Conservation (phyloP, 2,113 vertebrate species). For the Amphilophus citrinellus region DNA sequence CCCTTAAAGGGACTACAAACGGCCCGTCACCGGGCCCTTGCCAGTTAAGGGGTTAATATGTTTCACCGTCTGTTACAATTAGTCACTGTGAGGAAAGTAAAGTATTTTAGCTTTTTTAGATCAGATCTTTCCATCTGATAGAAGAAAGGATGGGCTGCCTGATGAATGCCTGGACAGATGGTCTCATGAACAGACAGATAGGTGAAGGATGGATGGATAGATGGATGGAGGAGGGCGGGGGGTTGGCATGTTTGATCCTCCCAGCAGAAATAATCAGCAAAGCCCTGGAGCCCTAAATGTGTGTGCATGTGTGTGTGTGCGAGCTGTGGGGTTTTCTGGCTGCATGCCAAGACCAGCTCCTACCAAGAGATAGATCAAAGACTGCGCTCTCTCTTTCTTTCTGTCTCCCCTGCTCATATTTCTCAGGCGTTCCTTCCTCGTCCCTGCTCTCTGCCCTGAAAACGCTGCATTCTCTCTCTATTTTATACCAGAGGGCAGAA, state of each 20-base stretch:
- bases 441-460: constrained; percentile 26
- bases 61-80: not conserved
- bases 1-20: not conserved
- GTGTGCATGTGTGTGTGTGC: constrained; percentile 34
- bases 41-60: not conserved
- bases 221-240: constrained; percentile 43
- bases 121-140: not conserved
- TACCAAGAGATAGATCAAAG: constrained; percentile 79
- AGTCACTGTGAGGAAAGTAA: not conserved
- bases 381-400: constrained; percentile 37
- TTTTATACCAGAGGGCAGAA: constrained; percentile 23
- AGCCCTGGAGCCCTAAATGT: constrained; percentile 76
- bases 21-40: too few species aligned
- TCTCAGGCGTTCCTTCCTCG: constrained; percentile 44
- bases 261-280: constrained; percentile 86
- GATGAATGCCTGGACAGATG: constrained; percentile 48
- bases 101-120: not conserved
- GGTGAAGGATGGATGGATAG: constrained; percentile 52
- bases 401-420: constrained; percentile 52
- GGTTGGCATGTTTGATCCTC: constrained; percentile 81
- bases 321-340: constrained; percentile 71
- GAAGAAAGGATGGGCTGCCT: not conserved
- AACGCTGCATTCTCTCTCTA: constrained; percentile 38
- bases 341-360: constrained; percentile 72
- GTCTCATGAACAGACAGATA: constrained; percentile 43